These are phyloP conservation scores for Bos taurus DNA, from an alignment of 2,113 vertebrate genomes.

Conservation along the genomic window DNA sequence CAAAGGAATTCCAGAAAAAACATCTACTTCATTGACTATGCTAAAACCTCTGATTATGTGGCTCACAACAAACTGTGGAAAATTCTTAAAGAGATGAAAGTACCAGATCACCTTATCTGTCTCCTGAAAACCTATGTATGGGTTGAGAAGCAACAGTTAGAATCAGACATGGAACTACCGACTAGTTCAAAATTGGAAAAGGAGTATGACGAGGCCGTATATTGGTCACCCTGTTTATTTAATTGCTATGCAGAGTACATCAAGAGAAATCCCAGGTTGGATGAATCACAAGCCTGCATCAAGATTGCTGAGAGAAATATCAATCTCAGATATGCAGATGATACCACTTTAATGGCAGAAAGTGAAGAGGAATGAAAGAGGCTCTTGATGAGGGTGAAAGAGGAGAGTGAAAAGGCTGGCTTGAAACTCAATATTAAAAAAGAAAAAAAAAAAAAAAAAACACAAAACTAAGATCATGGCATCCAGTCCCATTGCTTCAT, in stretches of 20 bases:
- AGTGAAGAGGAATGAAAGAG: background rate
- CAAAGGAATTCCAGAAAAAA: background rate
- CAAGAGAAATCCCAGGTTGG: background rate
- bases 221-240: background rate
- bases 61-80: background rate
- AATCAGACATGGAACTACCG: background rate
- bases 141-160: background rate
- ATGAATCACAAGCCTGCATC: background rate
- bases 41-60: background rate
- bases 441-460: background rate
- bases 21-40: background rate
- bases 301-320: background rate
- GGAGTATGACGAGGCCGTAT: background rate
- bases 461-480: background rate
- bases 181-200: background rate
- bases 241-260: background rate
- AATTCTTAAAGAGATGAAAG: background rate
- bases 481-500: background rate
- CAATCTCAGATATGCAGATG: background rate
- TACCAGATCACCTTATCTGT: background rate
- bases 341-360: background rate
- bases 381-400: background rate
- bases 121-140: background rate
- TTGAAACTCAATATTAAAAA: background rate
- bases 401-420: background rate